Conservation (phyloP, 2,888 invertebrate species). For the Conomelus anceps region DNA sequence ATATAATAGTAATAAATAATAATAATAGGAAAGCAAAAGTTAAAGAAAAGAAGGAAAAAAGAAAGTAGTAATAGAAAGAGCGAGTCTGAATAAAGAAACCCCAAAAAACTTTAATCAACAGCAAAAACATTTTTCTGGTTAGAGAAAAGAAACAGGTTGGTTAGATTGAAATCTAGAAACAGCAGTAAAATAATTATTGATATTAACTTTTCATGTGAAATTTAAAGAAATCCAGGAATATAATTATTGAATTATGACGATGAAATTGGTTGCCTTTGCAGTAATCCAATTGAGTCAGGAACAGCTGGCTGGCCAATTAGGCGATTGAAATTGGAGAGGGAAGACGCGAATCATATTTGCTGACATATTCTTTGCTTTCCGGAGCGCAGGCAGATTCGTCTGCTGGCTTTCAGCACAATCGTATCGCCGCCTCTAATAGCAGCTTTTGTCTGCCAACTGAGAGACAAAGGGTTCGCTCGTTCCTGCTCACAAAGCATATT, state of each 20-base stretch:
- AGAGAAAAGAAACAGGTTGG: too few relatives aligned
- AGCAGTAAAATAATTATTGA: too few relatives aligned
- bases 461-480: not conserved
- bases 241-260: not conserved
- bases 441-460: not conserved
- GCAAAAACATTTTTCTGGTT: too few relatives aligned
- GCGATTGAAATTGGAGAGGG: not conserved
- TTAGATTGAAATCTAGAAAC: too few relatives aligned
- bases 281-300: not conserved
- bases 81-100: too few relatives aligned
- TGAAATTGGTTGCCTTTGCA: not conserved
- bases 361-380: not conserved
- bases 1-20: too few relatives aligned
- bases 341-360: not conserved
- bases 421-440: not conserved
- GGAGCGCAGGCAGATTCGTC: not conserved
- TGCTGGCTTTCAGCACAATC: not conserved
- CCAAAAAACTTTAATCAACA: too few relatives aligned
- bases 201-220: too few relatives aligned
- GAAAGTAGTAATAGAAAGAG: too few relatives aligned
- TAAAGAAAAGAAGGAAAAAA: too few relatives aligned
- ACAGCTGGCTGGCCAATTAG: not conserved
- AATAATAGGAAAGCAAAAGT: too few relatives aligned
- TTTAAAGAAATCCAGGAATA: too few relatives aligned
- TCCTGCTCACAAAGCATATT: not conserved